phyloP scores from a whole-genome alignment of 2,888 invertebrate species.

The Tuta absoluta region DNA sequence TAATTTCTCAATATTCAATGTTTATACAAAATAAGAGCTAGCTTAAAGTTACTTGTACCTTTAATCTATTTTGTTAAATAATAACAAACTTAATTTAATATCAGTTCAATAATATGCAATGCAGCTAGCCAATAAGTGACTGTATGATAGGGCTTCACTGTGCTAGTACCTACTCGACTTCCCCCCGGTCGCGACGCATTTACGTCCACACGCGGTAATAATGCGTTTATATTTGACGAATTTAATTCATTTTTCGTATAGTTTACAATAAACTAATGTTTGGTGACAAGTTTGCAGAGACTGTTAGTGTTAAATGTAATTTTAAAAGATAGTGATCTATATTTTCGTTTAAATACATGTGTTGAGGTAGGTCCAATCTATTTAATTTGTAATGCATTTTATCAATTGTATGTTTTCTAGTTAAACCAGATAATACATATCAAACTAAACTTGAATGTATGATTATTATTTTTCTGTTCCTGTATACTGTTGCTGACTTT shows the following conservation, averaged over 20 bases:
- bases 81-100: constrained; percentile 5
- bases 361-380: not conserved
- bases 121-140: not conserved
- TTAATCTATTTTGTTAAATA: not conserved
- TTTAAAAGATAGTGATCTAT: not conserved
- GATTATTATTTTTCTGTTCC: not conserved
- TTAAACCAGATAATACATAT: too few relatives aligned
- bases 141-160: not conserved
- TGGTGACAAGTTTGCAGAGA: not conserved
- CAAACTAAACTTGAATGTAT: too few relatives aligned
- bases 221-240: not conserved
- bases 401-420: too few relatives aligned
- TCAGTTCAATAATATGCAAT: not conserved
- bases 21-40: too few relatives aligned
- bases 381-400: too few relatives aligned
- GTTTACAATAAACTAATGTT: not conserved
- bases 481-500: not conserved
- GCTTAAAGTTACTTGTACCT: too few relatives aligned
- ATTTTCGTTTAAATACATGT: not conserved
- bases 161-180: not conserved
- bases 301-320: not conserved
- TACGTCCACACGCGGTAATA: not conserved
- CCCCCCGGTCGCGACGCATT: not conserved
- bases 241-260: not conserved
- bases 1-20: too few relatives aligned